Conservation (phyloP, 2,113 vertebrate genomes). For the Perca schrenkii region DNA sequence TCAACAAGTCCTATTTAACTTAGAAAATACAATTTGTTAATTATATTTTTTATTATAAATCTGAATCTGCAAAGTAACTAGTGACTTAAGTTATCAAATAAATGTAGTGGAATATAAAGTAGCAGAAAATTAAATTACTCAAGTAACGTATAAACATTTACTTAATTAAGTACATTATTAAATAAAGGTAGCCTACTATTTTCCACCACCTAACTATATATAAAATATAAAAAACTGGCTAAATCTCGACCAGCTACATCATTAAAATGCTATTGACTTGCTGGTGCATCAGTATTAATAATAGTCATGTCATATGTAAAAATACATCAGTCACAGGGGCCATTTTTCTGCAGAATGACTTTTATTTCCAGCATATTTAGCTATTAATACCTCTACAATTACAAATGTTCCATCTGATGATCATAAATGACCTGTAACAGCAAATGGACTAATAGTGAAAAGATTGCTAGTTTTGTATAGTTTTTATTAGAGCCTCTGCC, state of each 20-base stretch:
- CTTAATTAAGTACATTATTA: background rate
- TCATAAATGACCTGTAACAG: too few relatives aligned
- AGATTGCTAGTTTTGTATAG: too few relatives aligned
- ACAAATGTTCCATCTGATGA: too few relatives aligned
- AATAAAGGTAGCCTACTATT: background rate
- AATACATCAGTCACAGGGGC: background rate
- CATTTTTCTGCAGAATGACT: background rate
- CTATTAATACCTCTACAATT: background rate
- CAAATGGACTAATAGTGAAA: too few relatives aligned
- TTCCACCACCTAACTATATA: background rate
- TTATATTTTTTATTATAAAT: background rate
- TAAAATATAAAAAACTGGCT: background rate
- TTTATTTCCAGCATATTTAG: too few relatives aligned
- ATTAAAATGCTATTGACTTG: background rate
- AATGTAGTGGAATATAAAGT: background rate
- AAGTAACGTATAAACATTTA: background rate
- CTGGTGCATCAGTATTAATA: background rate
- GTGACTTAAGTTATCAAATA: background rate
- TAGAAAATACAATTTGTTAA: background rate
- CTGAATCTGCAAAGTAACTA: background rate
- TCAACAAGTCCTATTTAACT: background rate
- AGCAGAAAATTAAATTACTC: background rate
- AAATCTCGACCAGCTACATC: background rate
- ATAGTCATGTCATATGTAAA: background rate
- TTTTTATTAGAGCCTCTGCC: too few relatives aligned